A percentile compares a stretch with the other conserved stretches of the same genome.
Evolutionary conservation across 2,113 vertebrate species (phyloP).

Genomic region (Nipponia nippon): DNA sequence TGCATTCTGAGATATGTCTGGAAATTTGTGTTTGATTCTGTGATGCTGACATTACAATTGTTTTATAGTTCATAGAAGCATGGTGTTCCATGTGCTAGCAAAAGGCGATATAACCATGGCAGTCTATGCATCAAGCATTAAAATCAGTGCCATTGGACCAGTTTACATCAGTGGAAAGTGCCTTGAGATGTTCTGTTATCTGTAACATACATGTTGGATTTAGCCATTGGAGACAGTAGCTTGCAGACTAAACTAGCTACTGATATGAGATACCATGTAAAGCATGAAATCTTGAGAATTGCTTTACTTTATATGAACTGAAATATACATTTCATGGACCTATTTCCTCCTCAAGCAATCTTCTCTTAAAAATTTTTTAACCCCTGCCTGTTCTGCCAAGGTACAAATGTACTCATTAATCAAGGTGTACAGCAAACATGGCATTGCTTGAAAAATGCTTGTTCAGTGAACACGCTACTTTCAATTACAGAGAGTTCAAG

Average conservation of each 20-base stretch:
- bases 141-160: not conserved
- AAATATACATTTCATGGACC: not conserved
- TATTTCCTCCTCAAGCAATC: not conserved
- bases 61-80: not conserved
- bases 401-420: constrained; percentile 33
- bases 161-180: not conserved
- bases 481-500: constrained; percentile 3
- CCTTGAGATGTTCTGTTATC: not conserved
- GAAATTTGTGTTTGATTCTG: not conserved
- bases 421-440: not conserved
- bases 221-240: not conserved
- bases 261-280: not conserved
- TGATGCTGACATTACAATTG: not conserved
- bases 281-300: not conserved
- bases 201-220: not conserved
- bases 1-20: not conserved
- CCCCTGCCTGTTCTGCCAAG: not conserved
- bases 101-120: not conserved
- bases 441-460: constrained; percentile 36
- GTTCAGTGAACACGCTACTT: not conserved
- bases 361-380: not conserved
- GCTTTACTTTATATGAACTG: not conserved
- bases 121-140: not conserved
- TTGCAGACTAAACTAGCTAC: not conserved
- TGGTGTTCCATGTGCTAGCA: not conserved